Evolutionary conservation across 2,888 invertebrate species (phyloP), one percentile per base, ranked within the genome.

Genomic region (Athrips mouffetella): DNA sequence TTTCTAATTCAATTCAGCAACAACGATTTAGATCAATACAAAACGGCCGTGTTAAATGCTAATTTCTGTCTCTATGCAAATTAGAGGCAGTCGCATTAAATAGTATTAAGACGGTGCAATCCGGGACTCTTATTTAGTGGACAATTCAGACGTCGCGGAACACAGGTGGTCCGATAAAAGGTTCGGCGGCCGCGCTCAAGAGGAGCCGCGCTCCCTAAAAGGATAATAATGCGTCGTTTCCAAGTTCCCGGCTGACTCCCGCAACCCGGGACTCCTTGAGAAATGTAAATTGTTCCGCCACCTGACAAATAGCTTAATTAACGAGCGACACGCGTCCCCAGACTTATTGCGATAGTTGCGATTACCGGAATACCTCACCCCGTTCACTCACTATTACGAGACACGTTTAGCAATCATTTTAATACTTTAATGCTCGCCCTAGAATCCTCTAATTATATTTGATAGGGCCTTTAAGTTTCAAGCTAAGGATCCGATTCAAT

Each of bases 281-380:
- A 85, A 85, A 87, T 87, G 85, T 86, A 87, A 87, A 87, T 86
- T 76, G 79, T 72, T 66, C 73, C 65, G 70, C 70, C 76, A 73
- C 71, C 80, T 78, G 87, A 88, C 87, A 88, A 88, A 88, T 88
- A 83, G 86, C 87, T 88, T 88, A 86, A 88, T 88, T 88, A 88
- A 86, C 84, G 76, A 73, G 69, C 73, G 80, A 80, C 83, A 80
- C 78, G 76, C 74, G 74, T 79, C 74, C 65, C 69, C 66, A 70
- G 74, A 77, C 70, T 83, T 76, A 79, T 76, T 75, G 75, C 73
- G 72, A 77, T 83, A 76, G 78, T 76, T 76, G 75, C 73, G 72
- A 77, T 77, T 76, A 76, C 76, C 71, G 64, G 67, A 75, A 79
- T 74, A 67, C 67, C 68, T 70, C 65, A 52, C 46, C 55, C 52